Base-by-base conservation (phyloP, 2,113 vertebrate genomes). In the Sisor rabdophorus region DNA sequence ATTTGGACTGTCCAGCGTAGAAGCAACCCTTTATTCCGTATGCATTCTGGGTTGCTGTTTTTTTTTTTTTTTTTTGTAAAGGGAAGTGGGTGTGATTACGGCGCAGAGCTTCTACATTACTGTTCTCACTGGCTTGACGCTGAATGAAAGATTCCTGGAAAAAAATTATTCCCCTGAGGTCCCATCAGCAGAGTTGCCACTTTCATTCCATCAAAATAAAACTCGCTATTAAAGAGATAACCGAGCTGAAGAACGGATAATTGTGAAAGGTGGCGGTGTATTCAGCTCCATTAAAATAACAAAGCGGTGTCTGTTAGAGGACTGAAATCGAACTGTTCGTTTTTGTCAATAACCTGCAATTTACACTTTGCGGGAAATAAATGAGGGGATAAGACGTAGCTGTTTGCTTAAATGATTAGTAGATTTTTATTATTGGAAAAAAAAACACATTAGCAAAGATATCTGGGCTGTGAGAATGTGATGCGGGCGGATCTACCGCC, bases 221-320 rank as follows among this genome's bases (percentile, higher is more conserved):
- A 73, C 75, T 65, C 59, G 77, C 71, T 79, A 81, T 86, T 86
- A 77, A 61, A 48, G 76, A 83, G 83, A 84, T 84, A 84, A 81
- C 81, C 48, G 55, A 12, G 64, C 81, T 69, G 55, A 69, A 60
- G 70, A 82, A 83, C 77, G 40, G 78, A 79, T 77, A 76, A 80
- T 74, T 73, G 78, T 65, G 70, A 71, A 77, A 71, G 77, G 65
- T 80, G 52, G 74, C 76, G 69, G 71, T 79, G 77, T 60, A 73
- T 60, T 50, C 73, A 70, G 44, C 60, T 77, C 63, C 73, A 69
- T 82, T 65, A 81, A 73, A 68, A 77, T 77, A 72, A 70, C 65
- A 82, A 73, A 82, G 55, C 52, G 54, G 72, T 20, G 61, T 17
- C 26, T 64, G 68, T n/a, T 54, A 24, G n/a, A 72, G 48, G 54